phyloP scores from a whole-genome alignment of 2,113 vertebrate species.

The Eurystomus gularis region DNA sequence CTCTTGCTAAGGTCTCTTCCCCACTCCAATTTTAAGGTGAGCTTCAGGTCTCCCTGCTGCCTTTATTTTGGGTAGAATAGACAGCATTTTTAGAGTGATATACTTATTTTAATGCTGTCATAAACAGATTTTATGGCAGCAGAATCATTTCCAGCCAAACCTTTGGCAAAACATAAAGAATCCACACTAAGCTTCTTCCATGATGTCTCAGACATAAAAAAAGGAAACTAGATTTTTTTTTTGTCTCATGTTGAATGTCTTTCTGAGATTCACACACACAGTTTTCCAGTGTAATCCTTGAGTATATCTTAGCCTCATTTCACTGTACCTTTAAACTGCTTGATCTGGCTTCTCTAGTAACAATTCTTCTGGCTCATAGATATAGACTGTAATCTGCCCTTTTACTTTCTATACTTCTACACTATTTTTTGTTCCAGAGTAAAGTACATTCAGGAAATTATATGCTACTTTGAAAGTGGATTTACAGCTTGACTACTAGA shows the following conservation, averaged over 20 bases:
- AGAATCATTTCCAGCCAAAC: conserved; percentile 43
- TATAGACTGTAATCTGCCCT: not conserved
- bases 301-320: not conserved
- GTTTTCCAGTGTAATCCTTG: not conserved
- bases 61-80: not conserved
- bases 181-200: conserved; percentile 19
- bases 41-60: not conserved
- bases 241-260: not conserved
- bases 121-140: conserved; percentile 51
- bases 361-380: not conserved
- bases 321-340: not conserved
- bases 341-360: not conserved
- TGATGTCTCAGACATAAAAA: conserved; percentile 35
- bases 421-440: not conserved
- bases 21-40: not conserved
- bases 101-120: conserved; percentile 32
- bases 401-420: not conserved
- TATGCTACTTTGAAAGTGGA: not conserved
- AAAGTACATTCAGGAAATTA: not conserved
- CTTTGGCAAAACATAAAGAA: conserved; percentile 60
- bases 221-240: not conserved
- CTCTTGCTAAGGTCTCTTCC: not conserved
- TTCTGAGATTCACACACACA: not conserved
- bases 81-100: conserved; percentile 7
- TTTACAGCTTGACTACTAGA: not conserved